phyloP scores from a whole-genome alignment of 2,797 vertebrate genomes.

The Alca torda region DNA sequence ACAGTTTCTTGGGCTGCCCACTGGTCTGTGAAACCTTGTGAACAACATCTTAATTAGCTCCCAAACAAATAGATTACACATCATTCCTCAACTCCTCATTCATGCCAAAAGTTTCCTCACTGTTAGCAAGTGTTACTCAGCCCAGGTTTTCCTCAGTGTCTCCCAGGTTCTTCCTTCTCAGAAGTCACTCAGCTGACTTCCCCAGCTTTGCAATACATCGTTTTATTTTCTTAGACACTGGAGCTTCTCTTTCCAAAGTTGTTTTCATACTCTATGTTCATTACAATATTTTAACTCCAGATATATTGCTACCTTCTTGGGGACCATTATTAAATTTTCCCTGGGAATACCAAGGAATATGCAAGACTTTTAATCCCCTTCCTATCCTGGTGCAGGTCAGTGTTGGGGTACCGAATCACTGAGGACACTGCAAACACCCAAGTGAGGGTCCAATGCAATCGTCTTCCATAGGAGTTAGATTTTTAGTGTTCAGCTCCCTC shows the following conservation, averaged over 20 bases:
- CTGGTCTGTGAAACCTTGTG: background rate
- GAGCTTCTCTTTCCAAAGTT: background rate
- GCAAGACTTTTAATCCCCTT: background rate
- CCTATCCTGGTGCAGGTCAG: background rate
- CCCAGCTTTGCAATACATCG: background rate
- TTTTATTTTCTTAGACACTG: background rate
- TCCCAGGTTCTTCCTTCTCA: background rate
- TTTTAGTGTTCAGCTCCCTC: background rate
- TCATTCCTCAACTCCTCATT: background rate
- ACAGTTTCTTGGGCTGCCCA: fast-evolving
- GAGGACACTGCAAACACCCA: background rate
- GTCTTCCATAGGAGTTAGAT: background rate
- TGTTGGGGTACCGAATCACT: background rate
- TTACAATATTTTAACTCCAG: background rate
- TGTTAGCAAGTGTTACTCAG: background rate
- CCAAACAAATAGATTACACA: background rate
- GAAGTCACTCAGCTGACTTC: background rate
- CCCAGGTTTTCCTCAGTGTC: background rate
- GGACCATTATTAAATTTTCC: background rate
- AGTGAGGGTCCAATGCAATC: background rate
- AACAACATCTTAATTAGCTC: background rate
- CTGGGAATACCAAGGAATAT: background rate
- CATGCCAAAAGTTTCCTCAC: background rate
- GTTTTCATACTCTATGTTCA: background rate
- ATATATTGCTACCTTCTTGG: background rate